These are phyloP conservation scores for Erythrocercus mccallii DNA, from an alignment of 2,113 vertebrate species.

Conservation along the genomic window DNA sequence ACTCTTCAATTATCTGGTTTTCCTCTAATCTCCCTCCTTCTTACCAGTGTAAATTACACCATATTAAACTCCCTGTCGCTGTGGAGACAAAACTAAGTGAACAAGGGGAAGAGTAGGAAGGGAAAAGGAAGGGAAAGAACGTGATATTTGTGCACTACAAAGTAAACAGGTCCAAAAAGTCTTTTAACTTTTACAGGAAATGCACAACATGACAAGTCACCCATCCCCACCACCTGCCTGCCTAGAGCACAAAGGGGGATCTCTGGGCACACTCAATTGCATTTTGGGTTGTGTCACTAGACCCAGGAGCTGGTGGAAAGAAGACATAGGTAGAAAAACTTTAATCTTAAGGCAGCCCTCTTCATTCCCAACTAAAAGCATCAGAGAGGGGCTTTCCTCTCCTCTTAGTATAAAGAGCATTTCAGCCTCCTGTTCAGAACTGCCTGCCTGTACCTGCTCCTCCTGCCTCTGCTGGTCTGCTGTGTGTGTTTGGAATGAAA, in stretches of 20 bases:
- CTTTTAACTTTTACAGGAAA: not conserved
- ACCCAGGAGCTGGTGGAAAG: not conserved
- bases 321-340: not conserved
- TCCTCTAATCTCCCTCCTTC: not conserved
- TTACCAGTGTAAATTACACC: not conserved
- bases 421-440: not conserved
- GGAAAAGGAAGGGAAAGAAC: not conserved
- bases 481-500: constrained; percentile 57
- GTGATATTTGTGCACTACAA: not conserved
- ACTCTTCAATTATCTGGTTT: not conserved
- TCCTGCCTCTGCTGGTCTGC: constrained; percentile 51
- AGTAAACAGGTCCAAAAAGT: not conserved
- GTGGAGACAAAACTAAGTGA: not conserved
- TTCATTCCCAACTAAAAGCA: not conserved
- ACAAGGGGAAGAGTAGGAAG: not conserved
- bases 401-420: not conserved
- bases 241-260: not conserved
- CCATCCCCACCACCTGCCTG: not conserved
- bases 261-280: not conserved
- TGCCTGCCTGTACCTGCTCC: constrained; percentile 66
- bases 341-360: not conserved
- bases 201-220: not conserved
- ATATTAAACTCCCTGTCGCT: not conserved
- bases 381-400: constrained; percentile 24
- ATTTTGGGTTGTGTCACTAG: not conserved